Evolutionary conservation across 2,888 invertebrate species (phyloP).

Genomic region (Meandrusa payeni): DNA sequence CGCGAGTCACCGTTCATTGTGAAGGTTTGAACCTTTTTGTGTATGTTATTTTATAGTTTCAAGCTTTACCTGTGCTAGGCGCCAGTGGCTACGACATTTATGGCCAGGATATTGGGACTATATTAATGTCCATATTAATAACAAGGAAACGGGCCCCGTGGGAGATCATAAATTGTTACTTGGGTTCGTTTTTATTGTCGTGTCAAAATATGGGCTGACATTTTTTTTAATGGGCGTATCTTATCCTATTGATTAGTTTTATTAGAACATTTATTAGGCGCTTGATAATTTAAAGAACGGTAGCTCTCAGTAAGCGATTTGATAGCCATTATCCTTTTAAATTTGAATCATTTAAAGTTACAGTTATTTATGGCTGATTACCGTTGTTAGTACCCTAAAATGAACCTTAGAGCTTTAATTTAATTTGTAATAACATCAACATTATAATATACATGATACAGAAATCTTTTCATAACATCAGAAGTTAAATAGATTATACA

Average conservation of each 20-base stretch:
- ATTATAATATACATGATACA: no score
- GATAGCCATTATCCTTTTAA: no score
- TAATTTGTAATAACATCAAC: no score
- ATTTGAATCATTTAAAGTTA: no score
- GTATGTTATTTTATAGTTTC: constrained; percentile 57
- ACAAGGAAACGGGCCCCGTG: constrained; percentile 58
- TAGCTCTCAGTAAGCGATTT: no score
- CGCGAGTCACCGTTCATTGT: constrained; percentile 64
- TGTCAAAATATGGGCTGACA: constrained; percentile 61
- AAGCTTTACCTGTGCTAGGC: constrained; percentile 74
- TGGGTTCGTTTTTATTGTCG: constrained; percentile 48
- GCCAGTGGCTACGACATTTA: constrained; percentile 78
- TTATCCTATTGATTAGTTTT: constrained; percentile 34
- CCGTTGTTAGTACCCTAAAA: no score
- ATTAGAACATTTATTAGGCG: constrained; percentile 41
- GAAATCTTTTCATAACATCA: no score
- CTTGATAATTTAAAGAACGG: constrained; percentile 35
- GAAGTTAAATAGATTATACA: no score
- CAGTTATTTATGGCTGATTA: no score
- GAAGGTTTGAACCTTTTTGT: constrained; percentile 63
- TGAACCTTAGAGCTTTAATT: no score
- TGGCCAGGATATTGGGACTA: constrained; percentile 75
- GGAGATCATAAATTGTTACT: constrained; percentile 64
- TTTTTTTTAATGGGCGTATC: constrained; percentile 38
- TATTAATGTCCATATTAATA: constrained; percentile 79